Conservation (phyloP, 2,113 vertebrate species). For the Nesoenas mayeri region DNA sequence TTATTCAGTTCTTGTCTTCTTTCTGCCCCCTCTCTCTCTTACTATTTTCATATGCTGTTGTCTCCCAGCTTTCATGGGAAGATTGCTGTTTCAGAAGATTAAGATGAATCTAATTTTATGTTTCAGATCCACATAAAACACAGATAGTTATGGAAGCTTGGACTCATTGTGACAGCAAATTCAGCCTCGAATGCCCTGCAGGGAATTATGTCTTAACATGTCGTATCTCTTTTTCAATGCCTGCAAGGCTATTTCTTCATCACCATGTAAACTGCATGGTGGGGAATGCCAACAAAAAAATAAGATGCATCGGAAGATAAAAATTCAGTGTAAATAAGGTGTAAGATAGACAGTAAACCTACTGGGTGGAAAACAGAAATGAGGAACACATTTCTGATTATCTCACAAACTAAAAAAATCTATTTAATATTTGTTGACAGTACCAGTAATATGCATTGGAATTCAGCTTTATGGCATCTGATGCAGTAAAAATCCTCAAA, state of each 20-base stretch:
- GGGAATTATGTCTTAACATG: constrained; percentile 65
- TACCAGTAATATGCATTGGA: constrained; percentile 27
- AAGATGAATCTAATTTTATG: constrained; percentile 75
- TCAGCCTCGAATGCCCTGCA: constrained; percentile 56
- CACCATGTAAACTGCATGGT: constrained; percentile 65
- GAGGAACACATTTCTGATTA: constrained; percentile 44
- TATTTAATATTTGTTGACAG: constrained; percentile 47
- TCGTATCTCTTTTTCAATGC: constrained; percentile 51
- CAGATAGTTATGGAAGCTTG: constrained; percentile 60
- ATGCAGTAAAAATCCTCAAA: constrained; percentile 11
- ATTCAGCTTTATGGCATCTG: background rate
- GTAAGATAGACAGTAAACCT: constrained; percentile 49
- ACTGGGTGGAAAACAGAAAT: constrained; percentile 40
- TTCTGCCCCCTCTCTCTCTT: constrained; percentile 32
- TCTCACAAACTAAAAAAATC: background rate
- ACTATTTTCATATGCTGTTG: constrained; percentile 62
- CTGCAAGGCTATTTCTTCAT: constrained; percentile 56
- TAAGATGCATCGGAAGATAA: constrained; percentile 45
- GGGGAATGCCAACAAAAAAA: constrained; percentile 66
- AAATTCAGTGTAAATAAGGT: constrained; percentile 60
- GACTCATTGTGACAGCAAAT: constrained; percentile 58
- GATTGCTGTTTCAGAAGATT: constrained; percentile 69
- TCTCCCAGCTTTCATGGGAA: constrained; percentile 65
- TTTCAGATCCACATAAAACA: constrained; percentile 72
- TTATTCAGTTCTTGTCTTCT: constrained; percentile 36